These are phyloP conservation scores for Pelosia muscerda DNA, from an alignment of 2,888 invertebrate genomes.

Conservation along the genomic window DNA sequence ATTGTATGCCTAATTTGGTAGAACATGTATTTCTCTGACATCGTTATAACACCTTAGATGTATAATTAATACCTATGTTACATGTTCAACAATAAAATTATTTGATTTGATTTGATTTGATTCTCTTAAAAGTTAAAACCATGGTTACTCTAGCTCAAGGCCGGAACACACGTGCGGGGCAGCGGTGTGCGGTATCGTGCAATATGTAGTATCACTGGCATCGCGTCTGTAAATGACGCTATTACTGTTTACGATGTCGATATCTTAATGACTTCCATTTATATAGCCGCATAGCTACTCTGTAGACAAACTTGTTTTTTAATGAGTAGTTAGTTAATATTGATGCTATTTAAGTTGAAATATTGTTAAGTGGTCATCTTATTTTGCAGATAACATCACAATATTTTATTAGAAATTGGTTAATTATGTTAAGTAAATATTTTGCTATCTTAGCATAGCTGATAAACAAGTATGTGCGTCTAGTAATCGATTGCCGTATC, in stretches of 20 bases:
- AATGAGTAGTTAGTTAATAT: neutral
- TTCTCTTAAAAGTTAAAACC: no score
- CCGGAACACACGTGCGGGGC: slow-evolving; percentile 13
- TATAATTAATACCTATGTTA: no score
- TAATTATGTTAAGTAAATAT: neutral
- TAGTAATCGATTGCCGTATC: neutral
- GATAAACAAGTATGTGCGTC: neutral
- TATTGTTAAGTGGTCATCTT: slow-evolving; percentile 8
- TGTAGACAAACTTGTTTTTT: slow-evolving; percentile 17
- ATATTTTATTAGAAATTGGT: slow-evolving; percentile 7
- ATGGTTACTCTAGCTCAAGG: slow-evolving; percentile 17
- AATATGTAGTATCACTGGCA: slow-evolving; percentile 14
- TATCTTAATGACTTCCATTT: slow-evolving; percentile 30
- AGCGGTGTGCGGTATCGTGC: slow-evolving; percentile 9
- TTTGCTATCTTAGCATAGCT: neutral
- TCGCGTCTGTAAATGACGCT: slow-evolving; percentile 23
- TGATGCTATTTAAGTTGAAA: slow-evolving; percentile 11
- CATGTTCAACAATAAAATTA: no score
- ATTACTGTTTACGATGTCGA: slow-evolving; percentile 32
- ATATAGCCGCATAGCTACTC: slow-evolving; percentile 9
- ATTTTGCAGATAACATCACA: neutral
- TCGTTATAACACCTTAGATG: no score
- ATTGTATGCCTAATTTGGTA: no score
- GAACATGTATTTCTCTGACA: no score
- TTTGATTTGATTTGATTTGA: no score